Conservation (phyloP, 2,113 vertebrate genomes). For the Takifugu flavidus region DNA sequence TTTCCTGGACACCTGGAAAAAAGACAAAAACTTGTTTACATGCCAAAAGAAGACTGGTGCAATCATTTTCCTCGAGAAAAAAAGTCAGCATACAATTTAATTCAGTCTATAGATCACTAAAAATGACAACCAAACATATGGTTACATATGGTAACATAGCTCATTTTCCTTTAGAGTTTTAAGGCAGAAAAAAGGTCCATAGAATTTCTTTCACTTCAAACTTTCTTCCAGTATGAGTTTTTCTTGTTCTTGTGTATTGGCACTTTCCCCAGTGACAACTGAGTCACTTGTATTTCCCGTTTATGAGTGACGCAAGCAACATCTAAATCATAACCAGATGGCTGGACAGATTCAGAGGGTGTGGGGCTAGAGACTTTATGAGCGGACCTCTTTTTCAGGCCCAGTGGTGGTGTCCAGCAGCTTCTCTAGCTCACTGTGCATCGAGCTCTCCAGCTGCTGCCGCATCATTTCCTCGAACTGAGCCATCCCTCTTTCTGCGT, state of each 20-base stretch:
- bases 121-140: too few relatives aligned
- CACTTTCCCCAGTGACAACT: constrained; percentile 27
- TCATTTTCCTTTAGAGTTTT: background rate
- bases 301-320: constrained; percentile 16
- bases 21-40: background rate
- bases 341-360: background rate
- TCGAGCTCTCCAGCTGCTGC: constrained; percentile 91
- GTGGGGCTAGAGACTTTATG: background rate
- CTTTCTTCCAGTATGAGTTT: background rate
- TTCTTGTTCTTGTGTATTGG: constrained; percentile 2
- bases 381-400: constrained; percentile 80
- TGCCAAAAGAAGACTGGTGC: too few relatives aligned
- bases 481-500: constrained; percentile 79
- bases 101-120: too few relatives aligned
- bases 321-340: constrained; percentile 60
- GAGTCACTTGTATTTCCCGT: constrained; percentile 54
- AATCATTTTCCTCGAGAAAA: too few relatives aligned
- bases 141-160: too few relatives aligned
- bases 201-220: background rate
- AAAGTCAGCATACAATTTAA: background rate
- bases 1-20: constrained; percentile 85
- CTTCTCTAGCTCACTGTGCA: constrained; percentile 88
- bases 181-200: too few relatives aligned
- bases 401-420: constrained; percentile 80
- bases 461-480: constrained; percentile 96